Evolutionary conservation across 2,113 vertebrate genomes (phyloP).

Genomic region (Aldabrachelys gigantea): DNA sequence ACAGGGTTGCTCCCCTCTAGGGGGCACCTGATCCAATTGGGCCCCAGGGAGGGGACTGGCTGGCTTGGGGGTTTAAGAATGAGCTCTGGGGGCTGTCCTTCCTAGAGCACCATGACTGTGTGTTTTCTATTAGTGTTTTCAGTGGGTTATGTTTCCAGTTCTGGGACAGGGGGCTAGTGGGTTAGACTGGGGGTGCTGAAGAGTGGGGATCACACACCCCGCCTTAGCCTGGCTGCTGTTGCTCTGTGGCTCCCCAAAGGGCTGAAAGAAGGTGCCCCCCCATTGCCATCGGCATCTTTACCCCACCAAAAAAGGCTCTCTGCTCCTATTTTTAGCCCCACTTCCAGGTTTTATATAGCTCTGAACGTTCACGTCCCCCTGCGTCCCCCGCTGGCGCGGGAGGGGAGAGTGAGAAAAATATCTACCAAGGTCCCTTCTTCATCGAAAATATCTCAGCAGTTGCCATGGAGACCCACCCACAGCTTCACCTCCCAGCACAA

Average conservation of each 20-base stretch:
- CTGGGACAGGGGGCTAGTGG: background rate
- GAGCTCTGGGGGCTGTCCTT: background rate
- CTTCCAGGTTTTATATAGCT: background rate
- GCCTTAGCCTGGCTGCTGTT: background rate
- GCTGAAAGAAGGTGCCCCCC: background rate
- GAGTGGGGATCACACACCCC: background rate
- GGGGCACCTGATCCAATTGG: too few species aligned
- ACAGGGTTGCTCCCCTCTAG: too few species aligned
- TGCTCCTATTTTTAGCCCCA: background rate
- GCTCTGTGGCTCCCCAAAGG: background rate
- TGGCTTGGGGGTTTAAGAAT: background rate
- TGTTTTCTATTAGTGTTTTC: background rate
- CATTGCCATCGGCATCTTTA: background rate
- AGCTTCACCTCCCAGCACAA: slow-evolving; percentile 67
- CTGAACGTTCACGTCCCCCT: background rate
- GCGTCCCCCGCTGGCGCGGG: background rate
- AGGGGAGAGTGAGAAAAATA: slow-evolving; percentile 59
- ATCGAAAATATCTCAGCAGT: slow-evolving; percentile 72
- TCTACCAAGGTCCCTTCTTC: slow-evolving; percentile 73
- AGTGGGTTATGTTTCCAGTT: background rate
- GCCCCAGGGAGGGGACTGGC: background rate
- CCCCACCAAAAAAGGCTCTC: background rate
- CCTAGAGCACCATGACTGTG: background rate
- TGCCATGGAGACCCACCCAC: slow-evolving; percentile 76
- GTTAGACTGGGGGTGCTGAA: background rate